These are phyloP conservation scores for Sussaba pulchella DNA, from an alignment of 2,888 invertebrate species.

Conservation along the genomic window DNA sequence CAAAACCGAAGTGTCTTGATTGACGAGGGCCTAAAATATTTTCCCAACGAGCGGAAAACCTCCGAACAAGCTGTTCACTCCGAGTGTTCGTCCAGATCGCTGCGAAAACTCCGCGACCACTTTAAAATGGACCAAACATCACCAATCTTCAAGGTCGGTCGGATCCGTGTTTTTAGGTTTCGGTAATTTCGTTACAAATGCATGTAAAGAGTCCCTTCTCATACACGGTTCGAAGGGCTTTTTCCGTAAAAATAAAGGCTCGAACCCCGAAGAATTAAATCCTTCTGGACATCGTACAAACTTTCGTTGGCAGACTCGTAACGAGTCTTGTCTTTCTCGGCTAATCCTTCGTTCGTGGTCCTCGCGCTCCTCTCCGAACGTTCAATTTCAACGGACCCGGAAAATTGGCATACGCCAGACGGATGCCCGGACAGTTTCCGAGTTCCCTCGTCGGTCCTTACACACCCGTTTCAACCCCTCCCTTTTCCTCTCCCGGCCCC, in stretches of 20 bases:
- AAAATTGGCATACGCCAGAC: conserved; percentile 48
- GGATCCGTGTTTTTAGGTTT: conserved; percentile 44
- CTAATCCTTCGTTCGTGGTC: conserved; percentile 45
- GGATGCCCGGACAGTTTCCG: too few species aligned
- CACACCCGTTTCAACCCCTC: conserved; percentile 11
- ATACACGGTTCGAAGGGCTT: conserved; percentile 24
- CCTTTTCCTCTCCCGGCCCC: too few species aligned
- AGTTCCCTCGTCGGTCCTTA: conserved; percentile 16
- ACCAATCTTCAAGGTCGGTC: conserved; percentile 42
- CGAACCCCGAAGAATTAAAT: conserved; percentile 34
- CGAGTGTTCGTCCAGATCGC: conserved; percentile 79
- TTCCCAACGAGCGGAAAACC: conserved; percentile 58
- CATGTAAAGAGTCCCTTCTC: conserved; percentile 21
- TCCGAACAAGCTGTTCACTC: conserved; percentile 40
- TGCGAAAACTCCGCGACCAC: conserved; percentile 1
- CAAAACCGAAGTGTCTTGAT: conserved; percentile 20
- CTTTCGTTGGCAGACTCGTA: too few species aligned
- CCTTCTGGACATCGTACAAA: conserved; percentile 20
- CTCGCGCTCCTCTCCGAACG: too few species aligned
- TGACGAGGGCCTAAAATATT: conserved; percentile 78
- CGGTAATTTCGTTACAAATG: conserved; percentile 44
- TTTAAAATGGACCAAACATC: conserved; percentile 26
- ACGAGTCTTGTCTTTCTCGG: conserved; percentile 22
- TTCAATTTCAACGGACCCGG: conserved; percentile 41
- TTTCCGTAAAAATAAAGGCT: conserved; percentile 70